Conservation (phyloP, 2,113 vertebrate genomes). For the Epinephelus lanceolatus region DNA sequence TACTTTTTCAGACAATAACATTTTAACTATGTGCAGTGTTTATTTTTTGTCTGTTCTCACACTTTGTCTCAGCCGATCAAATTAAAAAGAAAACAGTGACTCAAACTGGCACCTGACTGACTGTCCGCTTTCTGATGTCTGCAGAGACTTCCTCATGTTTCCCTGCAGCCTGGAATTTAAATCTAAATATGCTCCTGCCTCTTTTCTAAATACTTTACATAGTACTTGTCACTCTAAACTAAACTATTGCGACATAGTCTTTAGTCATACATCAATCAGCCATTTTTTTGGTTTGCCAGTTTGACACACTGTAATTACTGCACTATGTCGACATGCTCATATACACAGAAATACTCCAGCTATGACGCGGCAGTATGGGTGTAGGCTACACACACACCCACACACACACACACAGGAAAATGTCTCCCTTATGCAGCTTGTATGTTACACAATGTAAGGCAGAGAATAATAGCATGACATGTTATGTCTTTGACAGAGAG, state of each 20-base stretch:
- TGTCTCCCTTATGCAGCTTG: neutral
- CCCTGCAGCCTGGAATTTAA: neutral
- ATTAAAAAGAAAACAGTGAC: neutral
- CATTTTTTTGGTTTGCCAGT: neutral
- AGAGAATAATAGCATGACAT: constrained; percentile 4
- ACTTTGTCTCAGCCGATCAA: constrained; percentile 7
- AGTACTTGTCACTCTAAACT: neutral
- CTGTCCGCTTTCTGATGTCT: neutral
- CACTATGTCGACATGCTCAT: neutral
- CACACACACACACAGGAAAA: neutral
- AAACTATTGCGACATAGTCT: neutral
- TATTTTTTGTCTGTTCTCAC: neutral
- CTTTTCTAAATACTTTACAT: neutral
- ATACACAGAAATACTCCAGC: neutral
- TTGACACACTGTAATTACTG: neutral
- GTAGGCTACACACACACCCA: neutral
- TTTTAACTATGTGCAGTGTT: neutral
- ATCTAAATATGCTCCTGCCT: neutral
- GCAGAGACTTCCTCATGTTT: neutral
- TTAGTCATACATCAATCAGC: neutral
- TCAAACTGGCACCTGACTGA: neutral
- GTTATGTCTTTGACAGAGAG: constrained; percentile 82
- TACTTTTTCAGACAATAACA: neutral
- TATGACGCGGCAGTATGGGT: neutral
- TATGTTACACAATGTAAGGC: neutral